phyloP scores from a whole-genome alignment of 2,888 invertebrate species.

The Xylophagus ater region DNA sequence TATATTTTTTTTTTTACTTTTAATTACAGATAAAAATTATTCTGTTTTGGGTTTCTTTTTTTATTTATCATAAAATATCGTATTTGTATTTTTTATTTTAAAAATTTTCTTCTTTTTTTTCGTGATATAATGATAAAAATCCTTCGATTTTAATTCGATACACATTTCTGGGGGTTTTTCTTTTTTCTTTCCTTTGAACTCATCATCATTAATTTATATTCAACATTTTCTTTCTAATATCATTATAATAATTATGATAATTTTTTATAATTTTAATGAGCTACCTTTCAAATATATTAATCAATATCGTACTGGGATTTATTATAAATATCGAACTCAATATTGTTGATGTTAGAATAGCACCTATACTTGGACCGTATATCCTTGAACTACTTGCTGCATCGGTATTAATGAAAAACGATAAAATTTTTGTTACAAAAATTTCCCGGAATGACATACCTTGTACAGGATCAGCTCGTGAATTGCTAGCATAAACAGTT shows the following conservation, averaged over 20 bases:
- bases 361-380: conserved; percentile 14
- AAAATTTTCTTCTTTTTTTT: too few relatives aligned
- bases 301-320: neutral
- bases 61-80: too few relatives aligned
- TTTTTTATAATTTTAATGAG: neutral
- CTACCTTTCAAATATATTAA: conserved; percentile 1
- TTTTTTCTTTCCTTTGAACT: neutral
- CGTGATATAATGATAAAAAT: too few relatives aligned
- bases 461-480: conserved; percentile 59
- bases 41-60: too few relatives aligned
- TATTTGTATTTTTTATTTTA: too few relatives aligned
- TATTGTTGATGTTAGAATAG: conserved; percentile 11
- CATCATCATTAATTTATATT: neutral
- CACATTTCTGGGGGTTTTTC: neutral
- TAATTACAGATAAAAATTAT: too few relatives aligned
- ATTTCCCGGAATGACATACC: conserved; percentile 45
- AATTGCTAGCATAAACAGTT: conserved; percentile 43
- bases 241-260: conserved; percentile 5
- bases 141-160: too few relatives aligned
- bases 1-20: too few relatives aligned
- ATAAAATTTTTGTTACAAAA: conserved; percentile 40
- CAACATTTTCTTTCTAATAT: conserved; percentile 3
- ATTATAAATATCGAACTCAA: neutral
- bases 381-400: conserved; percentile 31
- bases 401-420: conserved; percentile 38